phyloP scores from a whole-genome alignment of 2,888 invertebrate species.

The Schrankia costaestrigalis region DNA sequence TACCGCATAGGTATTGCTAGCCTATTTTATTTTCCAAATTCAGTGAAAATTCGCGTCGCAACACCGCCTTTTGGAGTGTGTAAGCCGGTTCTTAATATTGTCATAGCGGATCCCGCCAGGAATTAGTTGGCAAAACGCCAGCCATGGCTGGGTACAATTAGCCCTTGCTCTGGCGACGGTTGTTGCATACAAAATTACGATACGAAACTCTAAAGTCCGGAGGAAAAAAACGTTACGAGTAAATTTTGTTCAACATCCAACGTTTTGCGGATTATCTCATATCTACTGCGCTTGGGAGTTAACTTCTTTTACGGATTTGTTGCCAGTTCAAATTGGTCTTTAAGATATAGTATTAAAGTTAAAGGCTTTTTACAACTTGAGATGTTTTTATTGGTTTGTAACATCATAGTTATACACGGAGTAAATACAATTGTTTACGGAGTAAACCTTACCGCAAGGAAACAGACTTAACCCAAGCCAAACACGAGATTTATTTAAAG shows the following conservation, averaged over 20 bases:
- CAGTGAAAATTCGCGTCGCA: constrained; percentile 6
- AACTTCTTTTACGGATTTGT: no score
- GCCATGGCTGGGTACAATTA: constrained; percentile 32
- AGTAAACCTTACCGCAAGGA: no score
- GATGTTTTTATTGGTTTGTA: no score
- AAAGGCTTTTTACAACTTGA: no score
- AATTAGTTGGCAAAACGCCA: constrained; percentile 33
- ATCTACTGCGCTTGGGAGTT: no score
- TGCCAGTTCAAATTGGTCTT: no score
- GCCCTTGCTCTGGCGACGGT: constrained; percentile 25
- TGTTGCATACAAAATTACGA: constrained; percentile 31
- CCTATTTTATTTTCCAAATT: constrained; percentile 5
- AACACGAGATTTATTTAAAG: no score
- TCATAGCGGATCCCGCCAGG: constrained; percentile 21
- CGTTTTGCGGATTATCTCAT: constrained; percentile 25
- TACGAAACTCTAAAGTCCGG: constrained; percentile 28
- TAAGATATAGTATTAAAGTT: no score
- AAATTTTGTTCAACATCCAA: constrained; percentile 20
- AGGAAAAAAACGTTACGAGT: constrained; percentile 14
- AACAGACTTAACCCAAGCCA: no score
- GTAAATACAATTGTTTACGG: no score
- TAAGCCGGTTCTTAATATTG: constrained; percentile 29
- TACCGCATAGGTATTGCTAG: no score
- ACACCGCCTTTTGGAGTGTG: constrained; percentile 11
- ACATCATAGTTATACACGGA: no score